Percentiles rank a stretch among this genome's conserved stretches.
phyloP scores from a whole-genome alignment of 2,888 invertebrate species.

The Aphidoletes aphidimyza region DNA sequence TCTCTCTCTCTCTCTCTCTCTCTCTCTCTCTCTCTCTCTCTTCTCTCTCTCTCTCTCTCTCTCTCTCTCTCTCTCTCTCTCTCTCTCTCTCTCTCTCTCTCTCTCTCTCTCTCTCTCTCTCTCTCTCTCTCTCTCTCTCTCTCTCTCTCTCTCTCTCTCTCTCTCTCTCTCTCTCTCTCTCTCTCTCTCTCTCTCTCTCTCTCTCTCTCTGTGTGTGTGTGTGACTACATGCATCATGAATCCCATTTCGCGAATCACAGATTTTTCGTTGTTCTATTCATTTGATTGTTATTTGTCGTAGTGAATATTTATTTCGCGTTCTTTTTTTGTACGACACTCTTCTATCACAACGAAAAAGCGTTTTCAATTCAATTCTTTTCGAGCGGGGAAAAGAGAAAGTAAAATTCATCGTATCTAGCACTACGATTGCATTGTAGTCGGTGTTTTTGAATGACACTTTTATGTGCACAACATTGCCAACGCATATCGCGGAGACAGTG shows the following conservation, averaged over 20 bases:
- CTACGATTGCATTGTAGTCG: conserved; percentile 26
- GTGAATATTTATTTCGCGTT: conserved; percentile 38
- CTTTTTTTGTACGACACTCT: background rate
- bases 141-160: background rate
- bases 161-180: too few species aligned
- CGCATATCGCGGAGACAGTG: background rate
- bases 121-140: too few species aligned
- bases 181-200: too few species aligned
- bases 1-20: too few species aligned
- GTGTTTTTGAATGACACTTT: conserved; percentile 46
- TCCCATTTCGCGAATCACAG: background rate
- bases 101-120: too few species aligned
- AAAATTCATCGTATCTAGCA: background rate
- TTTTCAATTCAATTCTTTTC: conserved; percentile 38
- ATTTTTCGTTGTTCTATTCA: conserved; percentile 12
- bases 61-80: background rate
- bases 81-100: too few species aligned
- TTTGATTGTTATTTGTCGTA: conserved; percentile 41
- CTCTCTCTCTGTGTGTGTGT: background rate
- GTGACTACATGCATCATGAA: background rate
- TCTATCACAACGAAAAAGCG: background rate
- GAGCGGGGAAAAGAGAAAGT: background rate
- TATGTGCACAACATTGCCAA: conserved; percentile 39
- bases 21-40: too few species aligned
- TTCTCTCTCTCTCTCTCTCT: too few species aligned